Evolutionary conservation across 1,140 invertebrate genomes (phyloP), one percentile per base, ranked within the genome.

Genomic region (Aradophagus sp.): DNA sequence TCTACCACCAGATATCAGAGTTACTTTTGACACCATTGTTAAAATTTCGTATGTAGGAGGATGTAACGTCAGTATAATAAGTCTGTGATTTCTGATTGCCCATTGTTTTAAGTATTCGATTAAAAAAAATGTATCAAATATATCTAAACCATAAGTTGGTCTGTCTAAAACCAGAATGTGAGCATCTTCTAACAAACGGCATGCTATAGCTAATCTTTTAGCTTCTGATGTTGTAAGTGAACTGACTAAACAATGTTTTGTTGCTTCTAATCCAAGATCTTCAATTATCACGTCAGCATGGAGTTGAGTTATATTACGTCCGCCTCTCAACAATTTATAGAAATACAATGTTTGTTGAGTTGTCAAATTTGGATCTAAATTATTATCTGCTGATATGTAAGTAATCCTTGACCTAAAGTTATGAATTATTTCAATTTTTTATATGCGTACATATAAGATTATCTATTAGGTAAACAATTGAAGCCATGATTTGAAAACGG

Each of bases 11-110:
- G 96, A 97, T 36, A 97, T 89, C 34, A 98, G 81, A 5, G 94
- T 87, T 7, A 97, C 94, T 85, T 90, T 87, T 0, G 94, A 93
- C 32, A 97, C 89, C 96, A 98, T 97, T 5, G 95, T 96, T 48
- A 97, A 92, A 55, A 98, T 97, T 86, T 98, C 96, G 79, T 96
- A 97, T 0, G 96, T 97, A 0, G 96, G 95, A 13, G 96, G 96
- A 81, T 97, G 95, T 7, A 98, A 85, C 0, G 96, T 97, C 79
- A 98, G 88, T n/a, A 97, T 90, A 0, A 97, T 94, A 34, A 96
- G 93, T 68, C 94, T 87, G 0, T 89, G 84, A 39, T 93, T 92
- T 13, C 93, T 89, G 38, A 89, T 90, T 0, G 95, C 95, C 96
- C 96, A 98, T 79, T 97, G 95, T 42, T 95, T 90, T 27, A 98